Conservation (phyloP, 2,797 vertebrate genomes). For the Gephyroberyx darwinii region DNA sequence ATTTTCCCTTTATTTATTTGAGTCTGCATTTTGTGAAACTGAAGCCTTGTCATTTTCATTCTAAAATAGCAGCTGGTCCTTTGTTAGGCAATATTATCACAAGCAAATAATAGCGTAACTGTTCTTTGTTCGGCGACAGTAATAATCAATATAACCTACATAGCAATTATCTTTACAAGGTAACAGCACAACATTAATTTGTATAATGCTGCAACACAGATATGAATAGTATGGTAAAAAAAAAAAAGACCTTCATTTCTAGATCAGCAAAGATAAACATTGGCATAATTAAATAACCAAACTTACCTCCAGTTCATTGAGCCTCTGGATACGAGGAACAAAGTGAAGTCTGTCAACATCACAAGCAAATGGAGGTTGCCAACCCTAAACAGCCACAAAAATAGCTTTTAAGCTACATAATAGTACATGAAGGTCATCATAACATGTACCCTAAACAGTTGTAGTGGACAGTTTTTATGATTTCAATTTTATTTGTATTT, state of each 20-base stretch:
- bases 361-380: conserved; percentile 98
- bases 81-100: conserved; percentile 1
- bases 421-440: conserved; percentile 36
- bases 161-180: background rate
- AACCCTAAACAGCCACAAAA: conserved; percentile 83
- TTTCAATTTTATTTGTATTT: background rate
- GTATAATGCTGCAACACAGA: background rate
- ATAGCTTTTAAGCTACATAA: conserved; percentile 7
- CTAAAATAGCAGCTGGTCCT: background rate
- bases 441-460: background rate
- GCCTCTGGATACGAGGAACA: conserved; percentile 96
- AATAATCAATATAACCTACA: background rate
- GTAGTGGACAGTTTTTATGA: background rate
- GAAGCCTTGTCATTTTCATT: background rate
- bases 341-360: conserved; percentile 98
- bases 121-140: background rate
- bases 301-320: conserved; percentile 96
- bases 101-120: background rate
- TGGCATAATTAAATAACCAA: conserved; percentile 17
- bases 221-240: background rate
- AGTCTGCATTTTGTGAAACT: background rate
- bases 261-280: background rate
- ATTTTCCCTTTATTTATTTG: background rate
- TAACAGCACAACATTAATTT: background rate
- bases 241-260: background rate